Base-by-base conservation (phyloP, 2,113 vertebrate genomes). In the Arothron firmamentum region DNA sequence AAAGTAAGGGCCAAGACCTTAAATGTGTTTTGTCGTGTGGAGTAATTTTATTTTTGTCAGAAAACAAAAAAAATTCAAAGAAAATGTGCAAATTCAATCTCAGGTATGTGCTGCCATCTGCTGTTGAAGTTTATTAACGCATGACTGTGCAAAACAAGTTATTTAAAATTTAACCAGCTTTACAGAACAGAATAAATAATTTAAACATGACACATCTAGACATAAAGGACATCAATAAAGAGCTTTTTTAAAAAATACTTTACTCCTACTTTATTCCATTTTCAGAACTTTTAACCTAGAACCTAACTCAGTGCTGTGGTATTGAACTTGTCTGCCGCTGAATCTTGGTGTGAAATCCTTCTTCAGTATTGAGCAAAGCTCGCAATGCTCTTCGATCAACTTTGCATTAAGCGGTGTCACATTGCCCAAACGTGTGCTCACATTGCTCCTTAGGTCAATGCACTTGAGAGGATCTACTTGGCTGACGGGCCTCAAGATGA, bases 71-170 rank as follows among this genome's bases (percentile, higher is more conserved):
- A n/a, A 17, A 4, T 17, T 47, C 15, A 17, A 47, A 16, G 25
- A 20, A 52, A 11, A 47, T 17, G 16, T 47, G 15, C 1, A 12
- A 6, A 3, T 45, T 50, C 16, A 63, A 70, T 31, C 21, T 49
- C 15, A 62, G 67, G 75, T 47, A 53, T 77, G 18, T 85, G 78
- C 79, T 84, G 85, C 83, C 87, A 82, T 47, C 86, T 87, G 67
- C 78, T 85, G 84, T 38, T 59, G n/a, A 23, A 10, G 6, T 21
- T 56, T 42, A 23, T 8, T 16, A 49, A 3, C 15, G 17, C 62
- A 48, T 34, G 47, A 41, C 23, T 18, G 42, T 31, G 18, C 11
- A 12, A 52, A 4, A 16, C 11, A 6, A 15, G 6, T 47, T 47
- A 16, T n/a, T 47, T n/a, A 47, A 47, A 47, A 47, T 28, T 28